Evolutionary conservation across 2,888 invertebrate species (phyloP).

Genomic region (Trilocha varians): DNA sequence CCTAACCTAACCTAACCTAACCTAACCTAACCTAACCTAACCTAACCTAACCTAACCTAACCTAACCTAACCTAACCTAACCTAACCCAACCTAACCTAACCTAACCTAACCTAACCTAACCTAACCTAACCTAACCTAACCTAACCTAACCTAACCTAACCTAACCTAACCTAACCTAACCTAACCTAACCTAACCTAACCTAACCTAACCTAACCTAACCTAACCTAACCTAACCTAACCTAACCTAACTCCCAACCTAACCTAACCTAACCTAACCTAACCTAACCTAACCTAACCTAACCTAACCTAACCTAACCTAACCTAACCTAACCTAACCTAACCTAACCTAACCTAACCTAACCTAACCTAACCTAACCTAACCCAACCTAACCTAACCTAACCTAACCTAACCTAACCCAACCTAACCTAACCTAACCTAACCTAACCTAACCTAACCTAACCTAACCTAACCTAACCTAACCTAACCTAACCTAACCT

Average conservation of each 20-base stretch:
- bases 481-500: conserved; percentile 3
- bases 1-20: conserved; percentile 6
- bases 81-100: conserved; percentile 8
- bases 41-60: conserved; percentile 6
- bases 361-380: conserved; percentile 7
- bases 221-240: conserved; percentile 9
- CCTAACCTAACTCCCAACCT: conserved; percentile 7
- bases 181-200: conserved; percentile 5
- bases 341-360: conserved; percentile 7
- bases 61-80: conserved; percentile 8
- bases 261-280: conserved; percentile 6
- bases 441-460: conserved; percentile 7
- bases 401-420: conserved; percentile 6
- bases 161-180: conserved; percentile 5
- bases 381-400: conserved; percentile 7
- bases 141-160: conserved; percentile 4
- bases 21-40: conserved; percentile 5
- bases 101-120: conserved; percentile 8
- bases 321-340: conserved; percentile 7
- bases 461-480: conserved; percentile 6
- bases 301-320: conserved; percentile 7
- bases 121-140: conserved; percentile 8
- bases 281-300: conserved; percentile 6
- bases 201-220: conserved; percentile 7
- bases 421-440: conserved; percentile 5